A percentile compares a stretch with the other conserved stretches of the same genome.
Evolutionary conservation across 2,888 invertebrate genomes (phyloP).

Genomic region (Barypeithes pellucidus): DNA sequence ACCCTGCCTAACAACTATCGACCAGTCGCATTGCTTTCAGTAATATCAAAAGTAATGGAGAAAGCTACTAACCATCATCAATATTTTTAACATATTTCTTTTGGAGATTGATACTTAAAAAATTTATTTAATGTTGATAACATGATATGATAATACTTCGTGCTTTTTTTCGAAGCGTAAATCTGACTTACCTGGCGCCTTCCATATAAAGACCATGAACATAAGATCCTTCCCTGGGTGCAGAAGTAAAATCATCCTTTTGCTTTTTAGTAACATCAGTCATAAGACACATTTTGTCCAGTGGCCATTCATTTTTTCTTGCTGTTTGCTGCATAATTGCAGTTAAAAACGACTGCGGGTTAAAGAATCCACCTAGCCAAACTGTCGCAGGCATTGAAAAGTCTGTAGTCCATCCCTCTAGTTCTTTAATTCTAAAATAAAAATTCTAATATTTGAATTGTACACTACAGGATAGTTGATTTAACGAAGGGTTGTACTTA

Average conservation of each 20-base stretch:
- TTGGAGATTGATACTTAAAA: no score
- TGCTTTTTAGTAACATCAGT: slow-evolving; percentile 95
- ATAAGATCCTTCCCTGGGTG: slow-evolving; percentile 94
- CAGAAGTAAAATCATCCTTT: slow-evolving; percentile 86
- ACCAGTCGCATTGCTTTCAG: no score
- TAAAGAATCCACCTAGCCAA: slow-evolving; percentile 97
- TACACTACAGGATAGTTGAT: no score
- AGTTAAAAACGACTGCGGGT: slow-evolving; percentile 96
- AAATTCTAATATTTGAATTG: not conserved
- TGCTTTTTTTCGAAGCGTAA: not conserved
- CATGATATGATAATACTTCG: no score
- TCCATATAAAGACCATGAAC: slow-evolving; percentile 93
- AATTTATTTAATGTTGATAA: no score
- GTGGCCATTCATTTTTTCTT: slow-evolving; percentile 95
- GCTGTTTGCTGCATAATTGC: slow-evolving; percentile 99
- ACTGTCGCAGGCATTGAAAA: slow-evolving; percentile 90
- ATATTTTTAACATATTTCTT: no score
- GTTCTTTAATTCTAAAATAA: slow-evolving; percentile 75
- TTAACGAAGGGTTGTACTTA: no score
- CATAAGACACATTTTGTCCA: slow-evolving; percentile 95
- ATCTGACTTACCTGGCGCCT: slow-evolving; percentile 76
- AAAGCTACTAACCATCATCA: no score
- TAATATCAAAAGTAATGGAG: no score
- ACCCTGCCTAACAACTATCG: no score
- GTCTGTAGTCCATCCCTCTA: slow-evolving; percentile 92